Evolutionary conservation across 2,113 vertebrate species (phyloP).

Genomic region (Hepsetus odoe): DNA sequence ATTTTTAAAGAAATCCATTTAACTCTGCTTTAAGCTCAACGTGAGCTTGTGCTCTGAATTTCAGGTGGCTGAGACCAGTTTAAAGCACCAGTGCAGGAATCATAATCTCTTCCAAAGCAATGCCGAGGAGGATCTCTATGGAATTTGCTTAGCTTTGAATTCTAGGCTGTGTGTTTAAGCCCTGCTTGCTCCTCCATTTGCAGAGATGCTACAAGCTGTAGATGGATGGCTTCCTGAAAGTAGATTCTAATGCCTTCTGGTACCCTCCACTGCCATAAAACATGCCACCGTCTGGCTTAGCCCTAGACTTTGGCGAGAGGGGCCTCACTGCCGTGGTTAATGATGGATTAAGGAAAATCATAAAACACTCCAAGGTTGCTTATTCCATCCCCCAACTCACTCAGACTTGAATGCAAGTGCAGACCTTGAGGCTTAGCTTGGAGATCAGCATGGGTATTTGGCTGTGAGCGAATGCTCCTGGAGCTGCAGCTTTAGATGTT

Average conservation of each 20-base stretch:
- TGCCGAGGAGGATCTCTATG: constrained; percentile 29
- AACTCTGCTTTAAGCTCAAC: too few species aligned
- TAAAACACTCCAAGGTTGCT: constrained; percentile 29
- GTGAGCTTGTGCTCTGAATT: constrained; percentile 3
- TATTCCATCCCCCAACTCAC: constrained; percentile 8
- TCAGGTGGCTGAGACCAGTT: constrained; percentile 30
- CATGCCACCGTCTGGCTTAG: neutral
- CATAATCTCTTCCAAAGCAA: constrained; percentile 33
- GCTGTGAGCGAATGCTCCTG: neutral
- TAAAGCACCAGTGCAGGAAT: constrained; percentile 31
- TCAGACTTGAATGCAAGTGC: constrained; percentile 18
- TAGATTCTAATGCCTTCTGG: neutral
- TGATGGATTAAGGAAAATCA: constrained; percentile 50
- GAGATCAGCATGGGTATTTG: constrained; percentile 36
- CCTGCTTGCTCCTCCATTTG: neutral
- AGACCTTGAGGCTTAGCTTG: constrained; percentile 17
- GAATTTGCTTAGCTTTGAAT: constrained; percentile 45
- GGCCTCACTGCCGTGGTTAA: constrained; percentile 23
- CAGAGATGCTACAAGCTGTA: neutral
- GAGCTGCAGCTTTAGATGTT: neutral
- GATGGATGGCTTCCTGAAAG: neutral
- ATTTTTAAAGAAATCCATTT: too few species aligned
- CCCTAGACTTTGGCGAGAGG: constrained; percentile 11
- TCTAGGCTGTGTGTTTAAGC: constrained; percentile 22
- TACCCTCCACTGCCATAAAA: neutral